Percentiles rank a stretch among this genome's conserved stretches.
phyloP scores from a whole-genome alignment of 2,113 vertebrate species.

The Sceloporus undulatus region DNA sequence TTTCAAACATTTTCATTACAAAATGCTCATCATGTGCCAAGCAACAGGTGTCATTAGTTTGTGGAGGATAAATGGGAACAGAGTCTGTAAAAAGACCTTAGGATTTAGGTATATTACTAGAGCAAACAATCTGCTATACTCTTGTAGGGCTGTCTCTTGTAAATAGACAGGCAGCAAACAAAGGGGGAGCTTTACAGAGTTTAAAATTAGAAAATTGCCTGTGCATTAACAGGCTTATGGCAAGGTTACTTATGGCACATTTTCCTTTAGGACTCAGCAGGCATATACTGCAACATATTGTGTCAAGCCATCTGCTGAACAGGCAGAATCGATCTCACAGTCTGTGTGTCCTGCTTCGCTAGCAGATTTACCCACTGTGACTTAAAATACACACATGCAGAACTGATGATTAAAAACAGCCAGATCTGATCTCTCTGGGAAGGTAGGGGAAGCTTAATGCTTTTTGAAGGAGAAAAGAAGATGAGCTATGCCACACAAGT shows the following conservation, averaged over 20 bases:
- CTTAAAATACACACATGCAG: constrained; percentile 48
- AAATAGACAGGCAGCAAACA: constrained; percentile 61
- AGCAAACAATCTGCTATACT: constrained; percentile 47
- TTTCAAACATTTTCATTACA: constrained; percentile 16
- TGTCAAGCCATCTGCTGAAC: constrained; percentile 66
- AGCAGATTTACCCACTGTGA: constrained; percentile 68
- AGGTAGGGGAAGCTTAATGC: constrained; percentile 46
- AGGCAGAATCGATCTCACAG: constrained; percentile 55
- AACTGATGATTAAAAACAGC: constrained; percentile 72
- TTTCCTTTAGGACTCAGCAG: constrained; percentile 69
- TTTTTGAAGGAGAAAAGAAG: constrained; percentile 48
- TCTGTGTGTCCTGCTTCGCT: constrained; percentile 55
- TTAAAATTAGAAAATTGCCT: constrained; percentile 56
- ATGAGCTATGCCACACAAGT: constrained; percentile 45
- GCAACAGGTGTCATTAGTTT: constrained; percentile 29
- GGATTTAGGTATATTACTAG: constrained; percentile 38
- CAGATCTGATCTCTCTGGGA: constrained; percentile 63
- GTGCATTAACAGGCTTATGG: constrained; percentile 59
- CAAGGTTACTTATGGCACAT: constrained; percentile 59
- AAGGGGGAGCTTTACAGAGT: constrained; percentile 51
- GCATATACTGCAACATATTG: constrained; percentile 38
- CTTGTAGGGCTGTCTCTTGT: constrained; percentile 28
- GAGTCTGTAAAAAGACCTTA: constrained; percentile 18
- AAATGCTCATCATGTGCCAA: constrained; percentile 19
- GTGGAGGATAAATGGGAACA: constrained; percentile 39